Evolutionary conservation across 2,797 vertebrate genomes (phyloP).

Genomic region (Monodelphis domestica): DNA sequence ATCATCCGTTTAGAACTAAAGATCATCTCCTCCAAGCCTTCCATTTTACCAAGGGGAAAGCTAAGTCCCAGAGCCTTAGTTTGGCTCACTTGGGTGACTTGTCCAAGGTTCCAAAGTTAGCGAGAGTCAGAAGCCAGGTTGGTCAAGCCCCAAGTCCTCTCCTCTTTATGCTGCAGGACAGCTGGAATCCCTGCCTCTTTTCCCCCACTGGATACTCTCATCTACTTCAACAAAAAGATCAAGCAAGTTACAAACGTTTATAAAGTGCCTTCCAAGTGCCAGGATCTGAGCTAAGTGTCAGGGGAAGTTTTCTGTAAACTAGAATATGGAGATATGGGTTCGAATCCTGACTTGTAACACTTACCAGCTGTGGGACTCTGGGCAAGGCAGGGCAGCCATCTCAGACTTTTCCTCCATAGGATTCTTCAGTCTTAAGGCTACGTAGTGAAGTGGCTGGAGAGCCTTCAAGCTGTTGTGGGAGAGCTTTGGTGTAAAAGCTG

Average conservation of each 20-base stretch:
- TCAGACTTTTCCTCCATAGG: no score
- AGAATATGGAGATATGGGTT: no score
- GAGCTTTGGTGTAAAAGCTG: no score
- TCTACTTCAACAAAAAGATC: background rate
- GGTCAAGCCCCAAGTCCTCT: background rate
- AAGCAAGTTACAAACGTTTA: background rate
- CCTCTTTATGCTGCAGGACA: background rate
- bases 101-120: background rate
- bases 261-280: background rate
- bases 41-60: background rate
- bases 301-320: background rate
- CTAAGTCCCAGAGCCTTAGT: background rate
- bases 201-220: background rate
- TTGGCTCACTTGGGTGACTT: background rate
- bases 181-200: background rate
- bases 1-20: no score
- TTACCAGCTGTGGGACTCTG: no score
- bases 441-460: background rate
- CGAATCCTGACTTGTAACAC: no score
- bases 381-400: no score
- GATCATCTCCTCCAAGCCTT: no score
- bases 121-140: background rate
- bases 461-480: no score
- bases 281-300: background rate
- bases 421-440: background rate